A percentile compares a stretch with the other conserved stretches of the same genome.
Evolutionary conservation across 2,113 vertebrate species (phyloP).

Genomic region (Astur gentilis): DNA sequence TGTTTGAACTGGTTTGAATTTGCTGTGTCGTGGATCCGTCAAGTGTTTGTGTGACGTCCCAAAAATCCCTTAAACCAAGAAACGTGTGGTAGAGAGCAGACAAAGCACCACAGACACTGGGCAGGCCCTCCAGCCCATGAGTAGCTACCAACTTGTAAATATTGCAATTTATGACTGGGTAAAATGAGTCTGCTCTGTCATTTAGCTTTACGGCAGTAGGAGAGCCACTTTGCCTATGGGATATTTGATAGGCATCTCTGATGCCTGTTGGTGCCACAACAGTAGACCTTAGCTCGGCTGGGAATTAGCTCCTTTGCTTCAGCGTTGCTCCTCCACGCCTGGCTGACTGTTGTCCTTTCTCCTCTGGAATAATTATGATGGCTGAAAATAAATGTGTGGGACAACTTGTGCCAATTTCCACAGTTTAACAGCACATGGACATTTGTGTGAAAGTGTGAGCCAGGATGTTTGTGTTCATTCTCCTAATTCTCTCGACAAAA

Average conservation of each 20-base stretch:
- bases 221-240: neutral
- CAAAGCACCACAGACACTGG: neutral
- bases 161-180: neutral
- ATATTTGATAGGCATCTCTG: neutral
- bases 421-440: neutral
- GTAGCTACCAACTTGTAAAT: neutral
- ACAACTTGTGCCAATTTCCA: neutral
- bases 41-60: neutral
- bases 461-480: conserved; percentile 37
- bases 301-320: neutral
- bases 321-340: neutral
- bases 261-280: neutral
- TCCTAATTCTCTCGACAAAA: conserved; percentile 17
- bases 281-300: neutral
- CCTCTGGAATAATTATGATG: neutral
- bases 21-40: neutral
- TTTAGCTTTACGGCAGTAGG: neutral
- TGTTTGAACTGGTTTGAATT: neutral
- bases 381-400: conserved; percentile 1
- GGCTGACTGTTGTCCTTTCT: neutral
- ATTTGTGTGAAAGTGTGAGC: conserved; percentile 43
- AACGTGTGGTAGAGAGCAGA: accelerated
- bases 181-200: neutral
- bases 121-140: neutral
- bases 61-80: neutral